Evolutionary conservation across 2,888 invertebrate genomes (phyloP), one percentile per base, ranked within the genome.

Genomic region (Yponomeuta evonymella): DNA sequence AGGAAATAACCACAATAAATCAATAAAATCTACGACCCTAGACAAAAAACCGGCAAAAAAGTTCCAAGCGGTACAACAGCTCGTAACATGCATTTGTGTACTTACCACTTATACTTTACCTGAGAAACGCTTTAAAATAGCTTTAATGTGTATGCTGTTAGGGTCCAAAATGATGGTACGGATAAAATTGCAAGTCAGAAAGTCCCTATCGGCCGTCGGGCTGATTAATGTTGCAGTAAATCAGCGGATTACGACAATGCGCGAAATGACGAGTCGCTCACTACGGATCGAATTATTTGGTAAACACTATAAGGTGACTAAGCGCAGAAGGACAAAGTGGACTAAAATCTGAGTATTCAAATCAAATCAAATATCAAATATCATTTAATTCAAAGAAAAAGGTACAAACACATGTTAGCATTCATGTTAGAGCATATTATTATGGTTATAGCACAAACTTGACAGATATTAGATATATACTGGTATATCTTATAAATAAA

Each of bases 161-260:
- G 77, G 79, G 87, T 79, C 75, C 75, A 74, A 75, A 79, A 76
- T 77, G 79, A 74, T 74, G 72, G 86, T 80, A 84, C 76, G 78
- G 78, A 77, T 81, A 81, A 80, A 79, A 77, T 78, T 84, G 86
- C 84, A 83, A 85, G 87, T 89, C 87, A 90, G 89, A 89, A 90
- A 88, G 90, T 88, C 91, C 90, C 90, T 90, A 92, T 92, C 91
- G 90, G 87, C 89, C 90, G 92, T 90, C 90, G 88, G 87, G 86
- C 91, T 92, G 92, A 92, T 92, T 90, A 91, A 92, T 92, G 91
- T 86, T 84, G 88, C 88, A 87, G 90, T 92, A 92, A 91, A 92
- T 92, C 92, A 92, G 87, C 87, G 92, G 92, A 92, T 91, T 92
- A 92, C 91, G 90, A 91, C 91, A 92, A 92, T 91, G 90, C 89